Evolutionary conservation across 2,888 invertebrate species (phyloP), one percentile per base, ranked within the genome.

Genomic region (Cephus sareptanus): DNA sequence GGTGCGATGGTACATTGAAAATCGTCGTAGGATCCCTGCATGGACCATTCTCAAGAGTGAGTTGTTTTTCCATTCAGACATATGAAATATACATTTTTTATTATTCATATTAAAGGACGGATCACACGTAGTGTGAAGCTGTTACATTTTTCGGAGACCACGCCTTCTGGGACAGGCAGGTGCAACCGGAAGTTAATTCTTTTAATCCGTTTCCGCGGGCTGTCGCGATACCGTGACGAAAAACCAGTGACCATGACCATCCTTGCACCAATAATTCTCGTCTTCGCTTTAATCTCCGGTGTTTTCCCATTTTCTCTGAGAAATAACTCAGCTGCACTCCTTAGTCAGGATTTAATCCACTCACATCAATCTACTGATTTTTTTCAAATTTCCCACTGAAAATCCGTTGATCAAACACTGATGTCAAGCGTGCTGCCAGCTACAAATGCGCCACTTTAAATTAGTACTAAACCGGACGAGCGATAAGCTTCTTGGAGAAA

Each of bases 41-140:
- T 87, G 89, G 88, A 90, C 85, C 87, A 85, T 87, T 87, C 85
- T 75, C 83, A 87, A 83, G 84, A 87, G 90, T 90, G 81, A 90
- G 90, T 88, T 23, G 74, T 75, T 34, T 71, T 34, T 31, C 31
- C 71, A 23, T 56, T 56, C 56, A 23, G 23, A 56, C 23, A 9
- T 56, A 56, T 56, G 56, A 9, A 23, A 56, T 9, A 56, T 56
- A 56, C 1, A 56, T 9, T 23, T 56, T 23, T 23, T 23, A 9
- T 56, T 56, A 56, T 23, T 56, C 56, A 23, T 56, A 56, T 56
- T 56, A 56, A 15, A 40, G 15, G 23, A 9, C 40, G 6, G 9
- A 23, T 56, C 23, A 56, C 23, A 6, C 23, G 56, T 56, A 9
- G 56, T 56, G 23, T 9, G 56, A 56, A 56, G 15, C 56, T 56